Evolutionary conservation across 2,888 invertebrate genomes (phyloP).

Genomic region (Cephus pulcher): DNA sequence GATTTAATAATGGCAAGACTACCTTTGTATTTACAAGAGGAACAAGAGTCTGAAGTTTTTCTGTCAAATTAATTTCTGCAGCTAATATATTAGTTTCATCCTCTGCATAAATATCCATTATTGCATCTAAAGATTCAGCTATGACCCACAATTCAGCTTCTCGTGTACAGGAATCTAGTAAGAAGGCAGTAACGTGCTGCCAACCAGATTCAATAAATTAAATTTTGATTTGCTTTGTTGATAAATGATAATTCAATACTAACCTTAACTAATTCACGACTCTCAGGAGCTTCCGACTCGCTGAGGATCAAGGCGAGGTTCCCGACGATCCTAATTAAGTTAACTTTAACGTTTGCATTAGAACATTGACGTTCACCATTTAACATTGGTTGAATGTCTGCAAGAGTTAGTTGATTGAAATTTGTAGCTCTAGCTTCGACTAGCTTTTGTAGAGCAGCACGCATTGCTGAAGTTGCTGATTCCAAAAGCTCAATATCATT

Average conservation of each 20-base stretch:
- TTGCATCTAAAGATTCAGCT: constrained; percentile 80
- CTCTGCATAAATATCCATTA: constrained; percentile 83
- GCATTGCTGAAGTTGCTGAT: constrained; percentile 79
- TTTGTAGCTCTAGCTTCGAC: constrained; percentile 67
- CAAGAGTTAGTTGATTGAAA: constrained; percentile 70
- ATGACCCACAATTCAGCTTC: constrained; percentile 78
- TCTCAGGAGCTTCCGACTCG: constrained; percentile 25
- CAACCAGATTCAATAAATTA: neutral
- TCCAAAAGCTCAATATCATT: constrained; percentile 72
- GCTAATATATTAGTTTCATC: constrained; percentile 78
- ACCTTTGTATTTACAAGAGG: constrained; percentile 78
- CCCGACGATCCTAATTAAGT: constrained; percentile 52
- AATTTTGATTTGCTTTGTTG: neutral
- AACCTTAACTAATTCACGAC: constrained; percentile 47
- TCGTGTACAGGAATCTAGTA: constrained; percentile 71
- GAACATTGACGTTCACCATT: constrained; percentile 45
- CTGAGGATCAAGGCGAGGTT: constrained; percentile 45
- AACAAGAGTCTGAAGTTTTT: constrained; percentile 71
- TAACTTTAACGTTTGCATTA: constrained; percentile 46
- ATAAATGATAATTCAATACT: constrained; percentile 5
- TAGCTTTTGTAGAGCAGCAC: constrained; percentile 78
- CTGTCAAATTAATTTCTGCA: constrained; percentile 73
- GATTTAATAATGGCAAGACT: constrained; percentile 18
- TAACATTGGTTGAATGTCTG: constrained; percentile 70
- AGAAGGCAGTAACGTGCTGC: constrained; percentile 70